These are phyloP conservation scores for Lepidocolaptes lacrymiger DNA, from an alignment of 2,797 vertebrate species.

Conservation along the genomic window DNA sequence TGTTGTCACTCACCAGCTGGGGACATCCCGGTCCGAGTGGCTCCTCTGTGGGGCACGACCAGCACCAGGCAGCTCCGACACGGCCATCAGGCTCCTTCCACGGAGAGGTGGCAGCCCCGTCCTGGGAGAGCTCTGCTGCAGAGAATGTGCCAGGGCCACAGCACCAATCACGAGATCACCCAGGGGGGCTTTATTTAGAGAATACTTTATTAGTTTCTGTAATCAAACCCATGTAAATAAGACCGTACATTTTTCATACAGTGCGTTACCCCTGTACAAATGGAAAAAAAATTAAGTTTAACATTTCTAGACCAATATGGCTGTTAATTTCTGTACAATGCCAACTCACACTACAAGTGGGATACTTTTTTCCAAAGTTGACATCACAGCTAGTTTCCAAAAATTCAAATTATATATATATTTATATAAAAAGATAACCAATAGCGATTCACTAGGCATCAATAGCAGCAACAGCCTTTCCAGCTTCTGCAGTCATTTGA, in stretches of 20 bases:
- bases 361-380: conserved; percentile 80
- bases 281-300: conserved; percentile 89
- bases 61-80: not conserved
- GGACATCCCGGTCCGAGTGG: accelerated
- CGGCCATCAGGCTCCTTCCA: not conserved
- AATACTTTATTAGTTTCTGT: conserved; percentile 99
- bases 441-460: conserved; percentile 79
- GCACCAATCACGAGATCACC: conserved; percentile 47
- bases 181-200: conserved; percentile 84
- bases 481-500: conserved; percentile 80
- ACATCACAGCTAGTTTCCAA: conserved; percentile 83
- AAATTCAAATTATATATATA: conserved; percentile 83
- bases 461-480: conserved; percentile 82
- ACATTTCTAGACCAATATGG: conserved; percentile 86
- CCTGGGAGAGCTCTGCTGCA: accelerated
- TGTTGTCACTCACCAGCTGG: not conserved
- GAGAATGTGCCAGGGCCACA: not conserved
- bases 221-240: conserved; percentile 99
- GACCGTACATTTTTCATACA: conserved; percentile 99
- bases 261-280: conserved; percentile 99
- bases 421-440: conserved; percentile 85
- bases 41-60: not conserved
- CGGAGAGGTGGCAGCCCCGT: accelerated
- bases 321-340: conserved; percentile 86
- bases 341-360: conserved; percentile 85